These are phyloP conservation scores for Calephelis perditalis DNA, from an alignment of 2,888 invertebrate species.

Conservation along the genomic window DNA sequence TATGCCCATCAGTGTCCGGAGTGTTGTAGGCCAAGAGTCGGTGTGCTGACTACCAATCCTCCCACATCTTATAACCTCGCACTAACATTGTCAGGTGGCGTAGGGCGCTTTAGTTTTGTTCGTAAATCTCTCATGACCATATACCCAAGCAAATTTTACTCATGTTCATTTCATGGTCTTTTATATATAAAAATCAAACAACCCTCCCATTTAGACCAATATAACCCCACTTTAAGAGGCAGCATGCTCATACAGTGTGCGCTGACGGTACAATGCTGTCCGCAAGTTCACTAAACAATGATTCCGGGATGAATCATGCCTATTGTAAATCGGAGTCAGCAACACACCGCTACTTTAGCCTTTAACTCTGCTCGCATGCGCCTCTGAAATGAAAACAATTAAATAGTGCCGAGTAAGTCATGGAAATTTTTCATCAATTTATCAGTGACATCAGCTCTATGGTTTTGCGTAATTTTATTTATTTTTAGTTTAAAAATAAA, in stretches of 20 bases:
- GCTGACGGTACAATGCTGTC: slow-evolving; percentile 52
- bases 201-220: slow-evolving; percentile 17
- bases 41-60: slow-evolving; percentile 54
- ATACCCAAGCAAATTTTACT: slow-evolving; percentile 73
- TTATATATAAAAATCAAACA: slow-evolving; percentile 8
- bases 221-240: slow-evolving; percentile 51
- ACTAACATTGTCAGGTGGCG: slow-evolving; percentile 67
- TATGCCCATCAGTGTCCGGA: slow-evolving; percentile 75
- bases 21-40: slow-evolving; percentile 72
- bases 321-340: slow-evolving; percentile 55
- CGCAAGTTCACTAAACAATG: slow-evolving; percentile 8
- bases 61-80: slow-evolving; percentile 16
- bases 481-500: background rate
- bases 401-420: slow-evolving; percentile 76
- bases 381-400: slow-evolving; percentile 76
- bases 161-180: slow-evolving; percentile 19
- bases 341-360: slow-evolving; percentile 73
- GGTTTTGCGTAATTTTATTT: slow-evolving; percentile 13
- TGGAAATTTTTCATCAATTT: slow-evolving; percentile 61
- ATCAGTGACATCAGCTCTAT: slow-evolving; percentile 23
- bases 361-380: slow-evolving; percentile 75
- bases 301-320: slow-evolving; percentile 29
- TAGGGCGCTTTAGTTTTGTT: slow-evolving; percentile 60
- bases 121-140: slow-evolving; percentile 73
- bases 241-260: slow-evolving; percentile 76